These are phyloP conservation scores for Ormyrus pomaceus DNA, from an alignment of 2,888 invertebrate genomes.

Conservation along the genomic window DNA sequence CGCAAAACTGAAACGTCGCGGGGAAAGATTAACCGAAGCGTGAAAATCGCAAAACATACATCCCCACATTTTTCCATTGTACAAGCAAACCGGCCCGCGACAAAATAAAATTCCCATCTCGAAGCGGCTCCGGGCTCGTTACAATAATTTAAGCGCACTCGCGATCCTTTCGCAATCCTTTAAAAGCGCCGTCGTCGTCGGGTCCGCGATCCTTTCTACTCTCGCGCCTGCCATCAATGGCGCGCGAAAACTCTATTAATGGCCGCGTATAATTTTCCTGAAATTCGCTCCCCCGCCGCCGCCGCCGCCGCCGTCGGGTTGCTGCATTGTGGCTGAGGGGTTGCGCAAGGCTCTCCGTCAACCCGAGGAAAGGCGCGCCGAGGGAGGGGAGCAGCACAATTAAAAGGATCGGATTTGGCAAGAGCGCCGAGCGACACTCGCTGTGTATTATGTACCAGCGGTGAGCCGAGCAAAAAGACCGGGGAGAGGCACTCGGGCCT, in stretches of 20 bases:
- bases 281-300: constrained; percentile 5
- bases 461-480: neutral
- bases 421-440: neutral
- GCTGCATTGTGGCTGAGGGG: neutral
- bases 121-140: no score
- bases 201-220: neutral
- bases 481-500: no score
- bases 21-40: no score
- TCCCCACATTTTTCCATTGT: no score
- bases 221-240: no score
- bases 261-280: constrained; percentile 26
- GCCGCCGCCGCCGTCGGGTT: neutral
- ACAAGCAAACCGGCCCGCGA: no score
- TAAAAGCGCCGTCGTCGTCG: neutral
- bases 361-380: neutral
- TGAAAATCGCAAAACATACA: no score
- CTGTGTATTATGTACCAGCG: neutral
- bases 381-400: neutral
- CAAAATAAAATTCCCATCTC: no score
- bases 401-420: constrained; percentile 38
- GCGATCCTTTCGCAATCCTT: no score
- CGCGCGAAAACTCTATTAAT: no score
- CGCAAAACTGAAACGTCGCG: no score
- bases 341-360: neutral
- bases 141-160: no score